A percentile compares a stretch with the other conserved stretches of the same genome.
Conservation (phyloP, 1,140 invertebrate genomes). For the Paramacrobiotus metropolitanus region DNA sequence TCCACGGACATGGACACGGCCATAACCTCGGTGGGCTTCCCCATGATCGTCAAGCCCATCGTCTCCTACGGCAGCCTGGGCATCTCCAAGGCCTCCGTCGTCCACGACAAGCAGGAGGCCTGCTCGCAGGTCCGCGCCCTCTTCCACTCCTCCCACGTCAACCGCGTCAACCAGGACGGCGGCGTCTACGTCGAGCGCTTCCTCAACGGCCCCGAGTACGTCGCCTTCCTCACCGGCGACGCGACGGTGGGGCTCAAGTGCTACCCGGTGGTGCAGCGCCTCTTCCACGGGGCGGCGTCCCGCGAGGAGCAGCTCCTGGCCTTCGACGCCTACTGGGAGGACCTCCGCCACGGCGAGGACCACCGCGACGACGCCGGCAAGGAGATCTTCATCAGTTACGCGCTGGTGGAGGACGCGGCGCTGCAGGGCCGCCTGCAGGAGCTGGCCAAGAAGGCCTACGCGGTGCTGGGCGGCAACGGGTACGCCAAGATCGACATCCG, state of each 20-base stretch:
- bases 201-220: neutral
- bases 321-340: too few species aligned
- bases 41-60: neutral
- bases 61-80: neutral
- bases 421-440: neutral
- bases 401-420: too few species aligned
- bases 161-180: too few species aligned
- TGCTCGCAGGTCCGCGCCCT: too few species aligned
- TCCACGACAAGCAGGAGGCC: neutral
- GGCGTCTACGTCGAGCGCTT: neutral
- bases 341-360: too few species aligned
- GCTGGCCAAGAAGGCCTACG: neutral
- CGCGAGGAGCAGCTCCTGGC: neutral
- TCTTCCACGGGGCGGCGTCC: neutral
- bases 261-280: neutral
- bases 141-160: too few species aligned
- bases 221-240: neutral
- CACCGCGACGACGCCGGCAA: too few species aligned
- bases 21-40: neutral
- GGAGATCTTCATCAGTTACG: too few species aligned
- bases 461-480: neutral
- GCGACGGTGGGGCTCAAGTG: neutral
- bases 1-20: neutral
- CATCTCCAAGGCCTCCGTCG: neutral
- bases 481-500: neutral